A percentile compares a stretch with the other conserved stretches of the same genome.
Evolutionary conservation across 1,140 invertebrate genomes (phyloP).

Genomic region (Ceratina japonica): DNA sequence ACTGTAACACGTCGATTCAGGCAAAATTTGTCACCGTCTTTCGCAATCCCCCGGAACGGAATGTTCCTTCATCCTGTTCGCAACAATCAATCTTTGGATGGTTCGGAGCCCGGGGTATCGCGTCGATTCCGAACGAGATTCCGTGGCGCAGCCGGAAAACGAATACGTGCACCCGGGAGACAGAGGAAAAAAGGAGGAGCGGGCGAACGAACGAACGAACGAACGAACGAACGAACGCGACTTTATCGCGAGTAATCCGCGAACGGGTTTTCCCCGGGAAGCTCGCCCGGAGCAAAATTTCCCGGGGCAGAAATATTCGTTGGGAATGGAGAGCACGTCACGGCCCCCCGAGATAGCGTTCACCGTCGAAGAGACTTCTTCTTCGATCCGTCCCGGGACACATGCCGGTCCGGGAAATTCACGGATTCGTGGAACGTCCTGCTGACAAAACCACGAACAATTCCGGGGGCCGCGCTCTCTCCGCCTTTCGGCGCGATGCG

Average conservation of each 20-base stretch:
- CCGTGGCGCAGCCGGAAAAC: not conserved
- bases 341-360: constrained; percentile 47
- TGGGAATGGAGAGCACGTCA: constrained; percentile 59
- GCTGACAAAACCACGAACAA: constrained; percentile 61
- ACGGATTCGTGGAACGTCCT: constrained; percentile 58
- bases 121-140: not conserved
- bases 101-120: not conserved
- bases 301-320: constrained; percentile 37
- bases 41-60: constrained; percentile 2
- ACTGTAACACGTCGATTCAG: not conserved
- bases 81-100: constrained; percentile 10
- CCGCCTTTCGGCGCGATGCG: not conserved
- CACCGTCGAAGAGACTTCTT: constrained; percentile 16
- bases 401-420: constrained; percentile 38
- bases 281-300: not conserved
- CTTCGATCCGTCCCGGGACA: constrained; percentile 36
- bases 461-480: constrained; percentile 14
- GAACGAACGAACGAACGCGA: not conserved
- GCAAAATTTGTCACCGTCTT: constrained; percentile 5
- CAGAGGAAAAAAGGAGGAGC: not conserved
- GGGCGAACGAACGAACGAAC: no score
- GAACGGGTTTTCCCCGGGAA: not conserved
- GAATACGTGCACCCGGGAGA: not conserved
- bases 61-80: constrained; percentile 3
- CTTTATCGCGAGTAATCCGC: constrained; percentile 35